Conservation (phyloP, 2,113 vertebrate species). For the Orientallactaga bullata region DNA sequence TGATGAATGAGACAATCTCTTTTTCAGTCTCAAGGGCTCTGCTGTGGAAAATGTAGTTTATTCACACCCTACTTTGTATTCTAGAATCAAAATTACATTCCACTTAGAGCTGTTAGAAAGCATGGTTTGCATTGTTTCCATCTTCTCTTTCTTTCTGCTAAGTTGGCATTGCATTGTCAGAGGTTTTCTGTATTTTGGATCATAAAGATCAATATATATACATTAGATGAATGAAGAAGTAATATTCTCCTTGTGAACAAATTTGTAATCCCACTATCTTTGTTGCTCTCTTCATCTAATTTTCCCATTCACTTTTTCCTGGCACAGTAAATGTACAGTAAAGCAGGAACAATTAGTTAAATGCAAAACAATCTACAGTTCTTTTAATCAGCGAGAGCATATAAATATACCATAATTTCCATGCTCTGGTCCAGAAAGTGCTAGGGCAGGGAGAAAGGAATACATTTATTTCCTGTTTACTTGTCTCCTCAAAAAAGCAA, state of each 20-base stretch:
- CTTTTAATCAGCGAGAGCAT: neutral
- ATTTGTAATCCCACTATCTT: neutral
- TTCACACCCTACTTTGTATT: neutral
- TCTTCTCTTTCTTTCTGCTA: neutral
- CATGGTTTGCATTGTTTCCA: no score
- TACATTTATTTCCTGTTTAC: neutral
- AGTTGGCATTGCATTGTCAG: neutral
- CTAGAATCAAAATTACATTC: neutral
- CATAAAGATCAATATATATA: neutral
- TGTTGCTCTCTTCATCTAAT: neutral
- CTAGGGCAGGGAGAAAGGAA: neutral
- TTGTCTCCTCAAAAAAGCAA: neutral
- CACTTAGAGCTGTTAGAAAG: neutral
- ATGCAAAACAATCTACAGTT: neutral
- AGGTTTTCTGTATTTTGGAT: neutral
- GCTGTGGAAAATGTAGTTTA: neutral
- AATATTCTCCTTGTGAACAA: neutral
- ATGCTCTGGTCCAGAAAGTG: neutral
- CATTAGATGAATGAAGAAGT: neutral
- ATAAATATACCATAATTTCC: neutral
- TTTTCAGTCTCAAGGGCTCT: neutral
- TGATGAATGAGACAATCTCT: neutral
- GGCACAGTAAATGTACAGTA: fast-evolving
- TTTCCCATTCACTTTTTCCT: no score
- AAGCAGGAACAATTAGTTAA: fast-evolving